Percentiles rank a stretch among this genome's conserved stretches.
Evolutionary conservation across 2,888 invertebrate species (phyloP).

Genomic region (Phyllotreta striolata): DNA sequence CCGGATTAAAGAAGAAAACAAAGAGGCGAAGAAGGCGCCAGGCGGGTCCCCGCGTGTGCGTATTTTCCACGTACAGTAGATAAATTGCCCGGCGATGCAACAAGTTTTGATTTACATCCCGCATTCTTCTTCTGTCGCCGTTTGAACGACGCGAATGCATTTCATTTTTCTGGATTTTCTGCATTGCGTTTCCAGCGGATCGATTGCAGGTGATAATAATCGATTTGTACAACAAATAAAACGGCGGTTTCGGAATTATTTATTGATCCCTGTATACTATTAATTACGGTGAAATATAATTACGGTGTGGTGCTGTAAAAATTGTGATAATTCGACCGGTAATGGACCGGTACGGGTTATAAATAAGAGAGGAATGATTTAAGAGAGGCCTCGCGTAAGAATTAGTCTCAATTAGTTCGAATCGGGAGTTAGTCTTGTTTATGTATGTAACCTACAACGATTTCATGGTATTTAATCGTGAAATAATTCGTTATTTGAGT

Average conservation of each 20-base stretch:
- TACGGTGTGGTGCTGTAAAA: not conserved
- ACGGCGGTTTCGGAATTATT: too few relatives aligned
- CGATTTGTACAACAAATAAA: not conserved
- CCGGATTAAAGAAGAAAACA: slow-evolving; percentile 12
- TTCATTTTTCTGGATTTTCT: slow-evolving; percentile 58
- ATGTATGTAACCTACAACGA: too few relatives aligned
- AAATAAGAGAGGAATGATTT: slow-evolving; percentile 37
- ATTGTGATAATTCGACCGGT: slow-evolving; percentile 29
- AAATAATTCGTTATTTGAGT: too few relatives aligned
- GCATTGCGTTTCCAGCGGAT: slow-evolving; percentile 3
- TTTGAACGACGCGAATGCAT: slow-evolving; percentile 58
- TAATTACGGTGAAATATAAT: too few relatives aligned
- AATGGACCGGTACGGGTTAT: slow-evolving; percentile 33
- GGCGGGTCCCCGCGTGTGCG: slow-evolving; percentile 49
- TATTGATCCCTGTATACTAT: too few relatives aligned
- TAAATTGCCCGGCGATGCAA: slow-evolving; percentile 56
- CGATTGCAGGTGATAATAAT: slow-evolving; percentile 5
- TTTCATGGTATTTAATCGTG: too few relatives aligned
- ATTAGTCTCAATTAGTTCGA: slow-evolving; percentile 40
- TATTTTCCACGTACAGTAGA: slow-evolving; percentile 59
- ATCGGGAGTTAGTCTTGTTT: slow-evolving; percentile 29
- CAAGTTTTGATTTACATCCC: slow-evolving; percentile 62
- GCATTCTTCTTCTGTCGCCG: slow-evolving; percentile 54
- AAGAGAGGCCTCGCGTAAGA: slow-evolving; percentile 37
- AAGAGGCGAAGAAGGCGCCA: slow-evolving; percentile 52